Base-by-base conservation (phyloP, 2,113 vertebrate species). In the Podocnemis expansa region DNA sequence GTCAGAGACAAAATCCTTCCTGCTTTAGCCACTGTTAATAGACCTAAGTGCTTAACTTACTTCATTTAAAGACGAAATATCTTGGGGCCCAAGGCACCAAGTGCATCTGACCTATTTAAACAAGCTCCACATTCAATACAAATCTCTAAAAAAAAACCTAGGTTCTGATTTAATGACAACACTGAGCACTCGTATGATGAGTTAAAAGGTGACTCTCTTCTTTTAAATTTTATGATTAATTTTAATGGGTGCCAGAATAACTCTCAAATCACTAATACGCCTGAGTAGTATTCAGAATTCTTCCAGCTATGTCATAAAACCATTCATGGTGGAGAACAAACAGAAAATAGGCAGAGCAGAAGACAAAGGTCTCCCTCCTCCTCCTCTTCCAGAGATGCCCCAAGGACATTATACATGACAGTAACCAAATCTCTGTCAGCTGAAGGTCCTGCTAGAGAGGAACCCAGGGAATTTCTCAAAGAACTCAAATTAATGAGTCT, bases 401-500 rank as follows among this genome's bases (percentile, higher is more conserved):
- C 94, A 93, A 97, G 97, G 96, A 97, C 80, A 29, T 41, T 19
- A 89, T 79, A 90, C 54, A 82, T 94, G 94, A 96, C 83, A 93
- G 97, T 93, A 95, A 96, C 92, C 95, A 94, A 96, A 96, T 82
- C 96, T 94, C 95, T 85, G 55, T 92, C 88, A 96, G 94, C 96
- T 95, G 83, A 96, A 89, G 95, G 97, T 89, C 45, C 79, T 80
- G 85, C 60, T 80, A 91, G 78, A 96, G 93, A 94, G 92, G 81
- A 90, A 96, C 87, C 94, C 4, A 78, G 96, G 96, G 95, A 93
- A 91, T 52, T 43, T 91, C 94, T 93, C 95, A 96, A 97, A 98
- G 95, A 93, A 58, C 94, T 97, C 92, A 82, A 94, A 89, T 94
- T 95, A 97, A 95, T 81, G 96, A 97, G 96, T 96, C 96, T 96